Conservation (phyloP, 2,113 vertebrate species). For the Tauraco erythrolophus region DNA sequence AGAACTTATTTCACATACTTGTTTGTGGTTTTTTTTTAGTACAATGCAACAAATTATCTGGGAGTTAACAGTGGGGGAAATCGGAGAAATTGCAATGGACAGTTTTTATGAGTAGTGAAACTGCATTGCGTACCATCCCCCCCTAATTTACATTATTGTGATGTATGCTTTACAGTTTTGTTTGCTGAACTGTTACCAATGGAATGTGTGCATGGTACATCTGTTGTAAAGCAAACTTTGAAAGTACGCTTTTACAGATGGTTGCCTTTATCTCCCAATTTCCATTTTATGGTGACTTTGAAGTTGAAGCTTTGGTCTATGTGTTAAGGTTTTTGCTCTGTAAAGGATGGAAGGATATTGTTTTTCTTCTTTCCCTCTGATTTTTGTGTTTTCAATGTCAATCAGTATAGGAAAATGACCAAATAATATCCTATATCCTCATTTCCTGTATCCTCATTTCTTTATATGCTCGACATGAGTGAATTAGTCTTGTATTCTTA, state of each 20-base stretch:
- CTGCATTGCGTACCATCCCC: not conserved
- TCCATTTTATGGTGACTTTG: not conserved
- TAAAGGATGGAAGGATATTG: not conserved
- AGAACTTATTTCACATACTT: not conserved
- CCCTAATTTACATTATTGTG: not conserved
- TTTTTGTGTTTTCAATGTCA: slow-evolving; percentile 2
- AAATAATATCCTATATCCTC: not conserved
- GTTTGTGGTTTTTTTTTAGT: not conserved
- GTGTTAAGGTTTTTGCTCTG: not conserved
- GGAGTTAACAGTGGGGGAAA: not conserved
- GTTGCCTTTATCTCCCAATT: not conserved
- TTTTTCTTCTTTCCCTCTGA: not conserved
- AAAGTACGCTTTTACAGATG: not conserved
- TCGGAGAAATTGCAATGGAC: not conserved
- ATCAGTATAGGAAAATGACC: not conserved
- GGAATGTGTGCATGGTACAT: not conserved
- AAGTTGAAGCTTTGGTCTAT: not conserved
- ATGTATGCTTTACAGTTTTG: not conserved
- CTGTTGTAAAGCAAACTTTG: not conserved
- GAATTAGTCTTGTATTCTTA: not conserved
- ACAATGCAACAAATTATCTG: not conserved
- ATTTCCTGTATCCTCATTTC: not conserved
- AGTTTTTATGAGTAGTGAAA: not conserved
- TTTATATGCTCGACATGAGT: not conserved
- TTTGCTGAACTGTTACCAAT: not conserved